phyloP scores from a whole-genome alignment of 2,797 vertebrate genomes.

The Rallus crepitans region DNA sequence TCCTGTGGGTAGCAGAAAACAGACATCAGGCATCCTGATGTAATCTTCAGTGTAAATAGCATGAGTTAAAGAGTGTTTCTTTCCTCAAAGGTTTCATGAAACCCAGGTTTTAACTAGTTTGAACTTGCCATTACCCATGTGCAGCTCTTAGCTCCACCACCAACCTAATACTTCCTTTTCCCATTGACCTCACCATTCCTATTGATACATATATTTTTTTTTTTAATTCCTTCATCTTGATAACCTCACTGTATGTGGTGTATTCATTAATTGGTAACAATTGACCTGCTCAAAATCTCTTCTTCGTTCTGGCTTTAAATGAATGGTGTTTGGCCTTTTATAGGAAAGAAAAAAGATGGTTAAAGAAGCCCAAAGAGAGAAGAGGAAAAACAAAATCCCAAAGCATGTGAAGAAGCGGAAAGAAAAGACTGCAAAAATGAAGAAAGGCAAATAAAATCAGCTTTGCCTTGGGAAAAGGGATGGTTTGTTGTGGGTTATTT shows the following conservation, averaged over 20 bases:
- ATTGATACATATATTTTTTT: neutral
- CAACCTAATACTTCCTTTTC: neutral
- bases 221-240: neutral
- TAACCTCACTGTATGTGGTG: neutral
- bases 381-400: slow-evolving; percentile 90
- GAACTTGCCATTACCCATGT: neutral
- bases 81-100: neutral
- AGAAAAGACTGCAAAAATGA: slow-evolving; percentile 90
- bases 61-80: neutral
- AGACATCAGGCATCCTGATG: neutral
- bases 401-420: slow-evolving; percentile 96
- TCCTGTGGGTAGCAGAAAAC: neutral
- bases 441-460: slow-evolving; percentile 85
- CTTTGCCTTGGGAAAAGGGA: neutral
- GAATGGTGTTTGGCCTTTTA: slow-evolving; percentile 34
- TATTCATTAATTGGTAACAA: neutral
- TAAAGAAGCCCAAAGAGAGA: slow-evolving; percentile 95
- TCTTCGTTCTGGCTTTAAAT: neutral
- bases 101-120: neutral
- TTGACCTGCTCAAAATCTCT: neutral
- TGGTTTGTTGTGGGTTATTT: neutral
- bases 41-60: neutral
- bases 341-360: slow-evolving; percentile 92
- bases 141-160: neutral
- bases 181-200: neutral